Evolutionary conservation across 1,140 invertebrate genomes (phyloP), one percentile per base, ranked within the genome.

Genomic region (Caenorhabditis inopinata): DNA sequence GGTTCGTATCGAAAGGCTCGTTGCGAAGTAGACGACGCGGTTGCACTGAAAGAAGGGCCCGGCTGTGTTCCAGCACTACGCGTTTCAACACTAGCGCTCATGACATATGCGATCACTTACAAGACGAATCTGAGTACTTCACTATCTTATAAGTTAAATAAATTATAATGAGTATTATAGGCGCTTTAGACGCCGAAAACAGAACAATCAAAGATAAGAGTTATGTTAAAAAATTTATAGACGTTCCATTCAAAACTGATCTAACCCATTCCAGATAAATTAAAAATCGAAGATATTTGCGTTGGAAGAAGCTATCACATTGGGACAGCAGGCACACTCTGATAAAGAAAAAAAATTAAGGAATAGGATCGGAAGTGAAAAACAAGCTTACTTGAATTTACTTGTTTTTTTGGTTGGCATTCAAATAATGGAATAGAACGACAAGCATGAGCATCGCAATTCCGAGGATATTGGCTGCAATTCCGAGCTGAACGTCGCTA

Each of bases 391-490:
- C 16, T 29, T 76, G 23, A 6, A 51, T 3, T 38, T 49, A 51
- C 32, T 51, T 51, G 48, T 29, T 49, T n/a, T 77, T 46, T 38
- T 81, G 73, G 75, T 87, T 88, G 74, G 87, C 87, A 25, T 79
- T 83, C 51, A 88, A 85, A 79, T 88, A 88, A 82, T 88, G 87
- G 82, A 85, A 88, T 68, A 88, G 73, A 74, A 88, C 85, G 38
- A 88, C 87, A 14, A 88, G 83, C 73, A 88, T 80, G 74, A 88
- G 88, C 46, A 88, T 88, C n/a, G 84, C 83, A 25, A 88, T 86
- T 46, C 87, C 87, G 42, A 88, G 81, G 16, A 88, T 86, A 74
- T 88, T 88, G 49, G 87, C 86, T 23, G 86, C 81, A 48, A 88
- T 85, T 48, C 86, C 86, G 46, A 88, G 84, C 82, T 88, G 87